phyloP scores from a whole-genome alignment of 2,113 vertebrate genomes.

The Centrocercus urophasianus region DNA sequence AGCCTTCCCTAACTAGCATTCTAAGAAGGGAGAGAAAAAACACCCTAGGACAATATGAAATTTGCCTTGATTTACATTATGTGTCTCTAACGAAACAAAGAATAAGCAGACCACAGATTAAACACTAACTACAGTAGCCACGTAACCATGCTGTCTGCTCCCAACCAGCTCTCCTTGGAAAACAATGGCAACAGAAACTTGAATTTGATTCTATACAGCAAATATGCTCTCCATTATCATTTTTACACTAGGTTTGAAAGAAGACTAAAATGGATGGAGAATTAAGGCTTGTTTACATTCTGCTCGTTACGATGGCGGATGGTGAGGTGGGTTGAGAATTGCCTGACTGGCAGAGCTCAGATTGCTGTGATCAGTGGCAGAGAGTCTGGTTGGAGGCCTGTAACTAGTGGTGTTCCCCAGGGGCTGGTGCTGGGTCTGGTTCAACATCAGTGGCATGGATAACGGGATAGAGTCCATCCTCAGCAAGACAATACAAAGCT shows the following conservation, averaged over 20 bases:
- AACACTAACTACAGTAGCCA: slow-evolving; percentile 7
- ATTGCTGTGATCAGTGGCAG: too few species aligned
- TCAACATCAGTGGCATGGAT: too few species aligned
- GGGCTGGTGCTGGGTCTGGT: too few species aligned
- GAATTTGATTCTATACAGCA: neutral
- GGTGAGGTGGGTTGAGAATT: too few species aligned
- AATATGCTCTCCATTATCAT: neutral
- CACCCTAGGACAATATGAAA: slow-evolving; percentile 9
- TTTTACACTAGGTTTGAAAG: neutral
- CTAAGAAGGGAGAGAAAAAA: neutral
- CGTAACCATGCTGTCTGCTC: slow-evolving; percentile 24
- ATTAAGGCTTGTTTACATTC: neutral
- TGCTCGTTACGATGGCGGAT: neutral
- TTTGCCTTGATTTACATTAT: neutral
- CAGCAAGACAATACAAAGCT: too few species aligned
- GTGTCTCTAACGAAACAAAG: neutral
- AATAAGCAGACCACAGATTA: slow-evolving; percentile 36
- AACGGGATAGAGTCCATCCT: too few species aligned
- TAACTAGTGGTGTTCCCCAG: too few species aligned
- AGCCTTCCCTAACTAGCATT: neutral
- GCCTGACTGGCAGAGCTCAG: too few species aligned
- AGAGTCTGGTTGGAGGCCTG: too few species aligned
- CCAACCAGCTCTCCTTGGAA: neutral
- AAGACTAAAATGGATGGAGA: neutral
- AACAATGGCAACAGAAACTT: neutral